Base-by-base conservation (phyloP, 92 coral and sea anemone genomes). In the Palythoa grandis region DNA sequence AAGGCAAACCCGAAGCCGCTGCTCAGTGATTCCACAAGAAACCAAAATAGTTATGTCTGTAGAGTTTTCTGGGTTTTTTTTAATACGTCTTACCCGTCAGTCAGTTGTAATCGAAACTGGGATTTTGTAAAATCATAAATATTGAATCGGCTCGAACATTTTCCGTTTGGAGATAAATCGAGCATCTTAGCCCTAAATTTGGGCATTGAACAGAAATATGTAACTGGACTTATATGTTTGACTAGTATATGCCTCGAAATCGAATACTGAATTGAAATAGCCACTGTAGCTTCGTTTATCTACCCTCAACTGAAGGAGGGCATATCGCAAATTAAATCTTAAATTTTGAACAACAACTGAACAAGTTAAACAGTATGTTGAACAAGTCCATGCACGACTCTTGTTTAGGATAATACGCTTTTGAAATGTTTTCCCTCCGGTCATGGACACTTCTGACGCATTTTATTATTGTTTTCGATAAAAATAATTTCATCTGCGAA, bases 131-230 rank as follows among this genome's bases (percentile, higher is more conserved):
- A n/a, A 1, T 74, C 54, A 43, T 50, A 74, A 19, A 40, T 78
- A 78, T 60, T 60, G 83, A 60, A 14, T 22, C 22, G 22, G 0
- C 70, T 38, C 20, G 48, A 38, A 38, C 52, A 68, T 43, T 60
- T 61, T 78, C 54, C 38, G 71, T 38, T 78, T 78, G 24, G 50
- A 78, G 70, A 57, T 11, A 20, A 58, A 19, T 78, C 19, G 10
- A 47, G 50, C 12, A 2, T 78, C 38, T 39, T 5, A 63, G 25
- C 22, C 69, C 25, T 63, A 63, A 63, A 63, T 63, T 63, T n/a
- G 24, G 25, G 35, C 35, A 63, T 63, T 63, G 8, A 23, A 9
- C 1, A n/a, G 9, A n/a, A 19, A 63, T 9, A 6, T 56, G 4
- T 56, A 56, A 9, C 16, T 56, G 19, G 61, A 56, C 16, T 56